Evolutionary conservation across 1,140 invertebrate species (phyloP).

Genomic region (Pygmarrhopalites habei): DNA sequence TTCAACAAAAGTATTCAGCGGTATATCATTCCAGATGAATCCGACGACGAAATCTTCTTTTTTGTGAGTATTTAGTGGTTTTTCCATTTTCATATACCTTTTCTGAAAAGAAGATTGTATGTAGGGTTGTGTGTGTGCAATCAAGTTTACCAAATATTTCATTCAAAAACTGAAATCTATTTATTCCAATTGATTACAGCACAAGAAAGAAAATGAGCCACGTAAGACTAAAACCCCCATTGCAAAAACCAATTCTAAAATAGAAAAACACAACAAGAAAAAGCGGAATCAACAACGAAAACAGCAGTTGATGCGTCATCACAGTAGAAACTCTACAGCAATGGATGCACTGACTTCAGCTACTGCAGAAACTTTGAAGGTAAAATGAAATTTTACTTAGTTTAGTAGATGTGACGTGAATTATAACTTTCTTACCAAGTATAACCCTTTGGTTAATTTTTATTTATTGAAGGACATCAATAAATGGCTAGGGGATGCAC

Average conservation of each 20-base stretch:
- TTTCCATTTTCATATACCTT: no score
- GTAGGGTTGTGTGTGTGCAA: background rate
- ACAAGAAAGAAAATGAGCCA: slow-evolving; percentile 23
- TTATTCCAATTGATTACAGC: slow-evolving; percentile 1
- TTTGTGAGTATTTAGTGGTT: no score
- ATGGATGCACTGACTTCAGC: slow-evolving; percentile 22
- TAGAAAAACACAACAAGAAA: slow-evolving; percentile 14
- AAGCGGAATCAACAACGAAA: slow-evolving; percentile 15
- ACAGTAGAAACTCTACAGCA: slow-evolving; percentile 25
- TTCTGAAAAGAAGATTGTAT: no score
- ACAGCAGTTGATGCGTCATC: slow-evolving; percentile 34
- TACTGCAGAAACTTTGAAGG: slow-evolving; percentile 32
- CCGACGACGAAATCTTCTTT: slow-evolving; percentile 55
- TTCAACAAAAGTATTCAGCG: slow-evolving; percentile 70
- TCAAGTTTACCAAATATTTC: background rate
- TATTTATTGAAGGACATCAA: slow-evolving; percentile 69
- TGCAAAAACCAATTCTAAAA: slow-evolving; percentile 1
- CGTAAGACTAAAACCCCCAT: slow-evolving; percentile 3
- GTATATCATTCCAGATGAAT: slow-evolving; percentile 69
- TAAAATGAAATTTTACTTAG: no score
- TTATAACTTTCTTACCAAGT: no score
- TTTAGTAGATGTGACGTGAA: no score
- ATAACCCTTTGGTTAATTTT: no score
- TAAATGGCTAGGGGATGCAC: slow-evolving; percentile 77
- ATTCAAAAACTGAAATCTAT: background rate